Evolutionary conservation across 2,888 invertebrate species (phyloP).

Genomic region (Druceiella hillmani): DNA sequence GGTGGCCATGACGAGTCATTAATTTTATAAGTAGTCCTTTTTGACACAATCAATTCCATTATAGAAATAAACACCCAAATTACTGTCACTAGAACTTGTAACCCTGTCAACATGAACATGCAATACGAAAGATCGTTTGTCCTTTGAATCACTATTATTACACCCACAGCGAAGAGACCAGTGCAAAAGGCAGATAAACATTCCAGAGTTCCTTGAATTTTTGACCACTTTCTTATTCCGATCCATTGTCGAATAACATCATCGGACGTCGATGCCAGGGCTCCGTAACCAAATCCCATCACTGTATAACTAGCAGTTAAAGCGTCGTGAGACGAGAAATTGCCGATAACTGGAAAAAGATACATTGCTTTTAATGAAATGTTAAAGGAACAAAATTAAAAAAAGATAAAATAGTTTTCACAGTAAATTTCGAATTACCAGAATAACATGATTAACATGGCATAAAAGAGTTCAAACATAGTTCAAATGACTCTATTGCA

Average conservation of each 20-base stretch:
- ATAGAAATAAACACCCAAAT: too few species aligned
- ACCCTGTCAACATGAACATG: background rate
- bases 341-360: slow-evolving; percentile 2
- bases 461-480: too few species aligned
- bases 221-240: slow-evolving; percentile 2
- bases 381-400: too few species aligned
- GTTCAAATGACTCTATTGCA: too few species aligned
- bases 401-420: too few species aligned
- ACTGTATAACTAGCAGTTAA: background rate
- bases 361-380: too few species aligned
- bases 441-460: too few species aligned
- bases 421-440: too few species aligned
- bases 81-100: background rate
- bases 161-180: background rate
- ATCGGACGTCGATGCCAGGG: background rate
- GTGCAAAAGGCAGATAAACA: background rate
- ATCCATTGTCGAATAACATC: background rate
- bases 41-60: background rate
- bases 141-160: background rate
- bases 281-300: background rate
- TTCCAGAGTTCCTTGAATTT: background rate
- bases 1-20: too few species aligned
- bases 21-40: background rate
- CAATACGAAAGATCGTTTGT: background rate
- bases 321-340: background rate